Conservation (phyloP, 2,797 vertebrate genomes). For the Heterohyrax brucei region DNA sequence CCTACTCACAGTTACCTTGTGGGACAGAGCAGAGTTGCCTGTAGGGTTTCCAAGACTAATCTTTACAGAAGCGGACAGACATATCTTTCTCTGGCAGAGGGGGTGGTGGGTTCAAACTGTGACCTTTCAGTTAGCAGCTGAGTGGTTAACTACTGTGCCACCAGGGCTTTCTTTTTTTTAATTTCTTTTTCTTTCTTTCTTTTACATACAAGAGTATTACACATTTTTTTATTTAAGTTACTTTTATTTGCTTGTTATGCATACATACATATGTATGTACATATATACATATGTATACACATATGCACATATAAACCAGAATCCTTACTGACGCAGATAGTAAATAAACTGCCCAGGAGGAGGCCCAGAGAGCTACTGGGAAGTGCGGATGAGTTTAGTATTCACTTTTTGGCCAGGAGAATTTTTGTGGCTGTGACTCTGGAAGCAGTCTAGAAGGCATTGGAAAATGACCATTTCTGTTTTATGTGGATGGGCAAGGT, state of each 20-base stretch:
- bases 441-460: background rate
- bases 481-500: background rate
- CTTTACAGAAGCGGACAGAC: too few species aligned
- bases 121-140: too few species aligned
- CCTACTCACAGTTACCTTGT: too few species aligned
- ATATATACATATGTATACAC: too few species aligned
- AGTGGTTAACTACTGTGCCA: too few species aligned
- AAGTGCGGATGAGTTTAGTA: background rate
- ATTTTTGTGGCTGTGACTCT: background rate
- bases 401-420: background rate
- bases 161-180: too few species aligned
- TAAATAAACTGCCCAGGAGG: background rate
- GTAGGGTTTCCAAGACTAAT: too few species aligned
- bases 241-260: background rate
- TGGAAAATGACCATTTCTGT: background rate
- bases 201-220: background rate
- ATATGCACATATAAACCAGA: background rate
- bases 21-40: too few species aligned
- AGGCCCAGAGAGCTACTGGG: background rate
- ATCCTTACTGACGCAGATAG: background rate
- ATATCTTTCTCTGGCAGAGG: too few species aligned
- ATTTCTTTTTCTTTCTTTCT: background rate
- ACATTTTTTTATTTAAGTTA: background rate
- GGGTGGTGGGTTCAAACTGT: too few species aligned
- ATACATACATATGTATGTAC: too few species aligned